These are phyloP conservation scores for Hanleya hanleyi DNA, from an alignment of 2,888 invertebrate genomes.

Conservation along the genomic window DNA sequence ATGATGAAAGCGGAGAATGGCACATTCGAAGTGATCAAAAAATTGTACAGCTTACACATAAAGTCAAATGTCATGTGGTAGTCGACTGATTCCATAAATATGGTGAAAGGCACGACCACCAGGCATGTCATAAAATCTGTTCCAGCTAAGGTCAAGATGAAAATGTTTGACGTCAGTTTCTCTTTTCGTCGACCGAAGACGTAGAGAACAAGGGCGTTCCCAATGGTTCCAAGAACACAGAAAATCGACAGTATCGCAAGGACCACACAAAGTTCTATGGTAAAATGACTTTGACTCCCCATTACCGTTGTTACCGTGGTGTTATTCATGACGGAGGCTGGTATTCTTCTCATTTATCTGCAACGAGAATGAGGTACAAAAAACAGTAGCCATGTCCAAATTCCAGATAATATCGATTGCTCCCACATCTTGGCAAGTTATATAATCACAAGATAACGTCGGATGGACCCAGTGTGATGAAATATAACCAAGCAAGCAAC, in stretches of 20 bases:
- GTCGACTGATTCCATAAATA: conserved; percentile 44
- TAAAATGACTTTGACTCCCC: too few relatives aligned
- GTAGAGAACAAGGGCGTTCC: conserved; percentile 69
- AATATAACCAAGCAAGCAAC: too few relatives aligned
- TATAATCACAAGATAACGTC: too few relatives aligned
- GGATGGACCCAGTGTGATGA: too few relatives aligned
- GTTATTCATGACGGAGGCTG: too few relatives aligned
- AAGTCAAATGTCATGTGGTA: conserved; percentile 51
- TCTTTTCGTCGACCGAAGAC: conserved; percentile 63
- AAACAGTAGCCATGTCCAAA: too few relatives aligned
- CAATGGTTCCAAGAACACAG: conserved; percentile 62
- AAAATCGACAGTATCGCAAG: conserved; percentile 59
- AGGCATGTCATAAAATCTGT: conserved; percentile 59
- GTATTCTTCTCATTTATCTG: too few relatives aligned
- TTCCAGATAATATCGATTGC: too few relatives aligned
- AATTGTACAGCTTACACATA: conserved; percentile 63
- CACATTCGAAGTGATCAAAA: conserved; percentile 62
- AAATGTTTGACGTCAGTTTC: conserved; percentile 65
- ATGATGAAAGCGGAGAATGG: conserved; percentile 67
- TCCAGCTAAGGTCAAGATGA: conserved; percentile 65
- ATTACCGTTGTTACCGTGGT: too few relatives aligned
- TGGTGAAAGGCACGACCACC: conserved; percentile 59
- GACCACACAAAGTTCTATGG: conserved; percentile 18
- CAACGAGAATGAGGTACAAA: too few relatives aligned
- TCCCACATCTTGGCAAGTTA: too few relatives aligned